Evolutionary conservation across 1,140 invertebrate species (phyloP).

Genomic region (Drosophila auraria): DNA sequence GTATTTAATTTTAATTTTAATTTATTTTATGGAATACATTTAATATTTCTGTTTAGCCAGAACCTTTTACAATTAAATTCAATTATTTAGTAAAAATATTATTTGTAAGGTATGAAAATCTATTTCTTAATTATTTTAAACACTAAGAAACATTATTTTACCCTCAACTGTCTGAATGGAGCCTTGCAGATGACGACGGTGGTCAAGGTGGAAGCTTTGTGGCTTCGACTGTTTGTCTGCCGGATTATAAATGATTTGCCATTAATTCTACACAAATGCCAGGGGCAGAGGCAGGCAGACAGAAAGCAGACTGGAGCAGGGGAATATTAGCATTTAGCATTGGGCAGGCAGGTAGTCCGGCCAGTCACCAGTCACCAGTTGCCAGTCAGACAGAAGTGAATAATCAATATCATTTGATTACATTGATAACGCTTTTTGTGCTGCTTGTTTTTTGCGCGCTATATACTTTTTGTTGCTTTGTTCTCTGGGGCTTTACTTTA

Average conservation of each 20-base stretch:
- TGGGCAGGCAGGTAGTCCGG: constrained; percentile 28
- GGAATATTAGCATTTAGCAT: constrained; percentile 47
- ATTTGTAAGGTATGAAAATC: neutral
- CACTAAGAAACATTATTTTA: neutral
- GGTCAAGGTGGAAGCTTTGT: constrained; percentile 58
- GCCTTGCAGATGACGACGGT: constrained; percentile 25
- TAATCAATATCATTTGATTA: constrained; percentile 56
- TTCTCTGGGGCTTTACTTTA: constrained; percentile 37
- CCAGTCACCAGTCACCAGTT: neutral
- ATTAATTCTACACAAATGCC: constrained; percentile 57
- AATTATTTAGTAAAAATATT: too few relatives aligned
- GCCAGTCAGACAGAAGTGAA: constrained; percentile 48
- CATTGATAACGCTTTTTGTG: constrained; percentile 48
- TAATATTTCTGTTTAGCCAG: too few relatives aligned
- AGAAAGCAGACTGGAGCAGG: constrained; percentile 8
- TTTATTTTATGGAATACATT: too few relatives aligned
- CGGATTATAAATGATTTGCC: constrained; percentile 78
- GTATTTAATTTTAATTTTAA: too few relatives aligned
- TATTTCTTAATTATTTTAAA: neutral
- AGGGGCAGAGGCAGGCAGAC: constrained; percentile 29
- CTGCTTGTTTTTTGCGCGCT: constrained; percentile 11
- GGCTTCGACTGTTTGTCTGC: constrained; percentile 70
- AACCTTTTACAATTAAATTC: too few relatives aligned
- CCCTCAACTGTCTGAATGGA: neutral
- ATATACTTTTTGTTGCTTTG: constrained; percentile 11